Evolutionary conservation across 2,113 vertebrate genomes (phyloP).

Genomic region (Bubo scandiacus): DNA sequence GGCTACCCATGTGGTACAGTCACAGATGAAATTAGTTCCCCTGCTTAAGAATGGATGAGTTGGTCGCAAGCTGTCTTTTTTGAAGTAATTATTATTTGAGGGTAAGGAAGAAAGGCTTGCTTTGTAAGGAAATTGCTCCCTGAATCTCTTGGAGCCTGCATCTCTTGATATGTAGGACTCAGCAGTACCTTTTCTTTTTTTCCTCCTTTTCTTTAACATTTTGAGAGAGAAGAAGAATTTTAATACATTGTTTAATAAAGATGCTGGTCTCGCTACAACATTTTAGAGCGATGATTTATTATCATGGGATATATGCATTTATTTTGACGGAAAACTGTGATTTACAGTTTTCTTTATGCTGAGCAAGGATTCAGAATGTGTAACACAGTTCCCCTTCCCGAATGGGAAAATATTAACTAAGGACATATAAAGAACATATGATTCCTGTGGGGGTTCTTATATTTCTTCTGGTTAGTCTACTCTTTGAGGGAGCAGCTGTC

Average conservation of each 20-base stretch:
- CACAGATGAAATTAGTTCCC: background rate
- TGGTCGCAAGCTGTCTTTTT: background rate
- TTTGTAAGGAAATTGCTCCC: background rate
- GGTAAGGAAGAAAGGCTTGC: background rate
- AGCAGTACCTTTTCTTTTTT: background rate
- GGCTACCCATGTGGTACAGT: background rate
- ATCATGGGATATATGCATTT: background rate
- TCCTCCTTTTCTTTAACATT: background rate
- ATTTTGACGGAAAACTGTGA: background rate
- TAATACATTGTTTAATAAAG: background rate
- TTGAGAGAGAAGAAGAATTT: background rate
- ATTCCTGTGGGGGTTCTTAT: background rate
- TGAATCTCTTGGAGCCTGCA: background rate
- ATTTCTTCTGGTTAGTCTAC: background rate
- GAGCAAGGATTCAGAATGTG: background rate
- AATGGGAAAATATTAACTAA: background rate
- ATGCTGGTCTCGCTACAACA: background rate
- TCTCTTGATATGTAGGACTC: background rate
- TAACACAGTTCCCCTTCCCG: background rate
- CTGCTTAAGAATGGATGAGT: background rate
- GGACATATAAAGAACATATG: background rate
- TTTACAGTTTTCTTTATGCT: background rate
- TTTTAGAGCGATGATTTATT: background rate
- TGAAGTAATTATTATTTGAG: background rate
- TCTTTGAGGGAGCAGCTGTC: background rate